Conservation (phyloP, 2,797 vertebrate species). For the Arctocebus calabarensis region DNA sequence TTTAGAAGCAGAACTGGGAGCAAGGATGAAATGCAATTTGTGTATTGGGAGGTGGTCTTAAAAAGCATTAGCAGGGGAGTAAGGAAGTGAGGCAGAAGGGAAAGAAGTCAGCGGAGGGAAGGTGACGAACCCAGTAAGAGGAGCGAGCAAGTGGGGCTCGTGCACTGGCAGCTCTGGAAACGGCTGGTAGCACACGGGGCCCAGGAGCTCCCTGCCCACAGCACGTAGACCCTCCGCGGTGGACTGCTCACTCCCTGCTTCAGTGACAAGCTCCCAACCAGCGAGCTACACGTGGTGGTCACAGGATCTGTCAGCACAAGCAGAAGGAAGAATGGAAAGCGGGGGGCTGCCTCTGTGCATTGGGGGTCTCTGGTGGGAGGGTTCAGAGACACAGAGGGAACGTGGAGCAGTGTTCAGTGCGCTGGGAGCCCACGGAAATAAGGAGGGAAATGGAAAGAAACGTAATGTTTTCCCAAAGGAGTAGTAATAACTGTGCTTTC, state of each 20-base stretch:
- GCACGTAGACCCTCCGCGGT: background rate
- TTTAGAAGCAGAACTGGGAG: background rate
- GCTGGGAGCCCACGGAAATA: background rate
- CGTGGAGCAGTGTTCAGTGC: background rate
- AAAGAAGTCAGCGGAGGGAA: background rate
- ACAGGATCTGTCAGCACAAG: background rate
- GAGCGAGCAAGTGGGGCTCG: background rate
- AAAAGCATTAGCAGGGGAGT: background rate
- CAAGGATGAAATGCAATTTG: background rate
- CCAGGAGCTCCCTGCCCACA: background rate
- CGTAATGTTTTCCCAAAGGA: background rate
- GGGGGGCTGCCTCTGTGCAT: rapidly evolving
- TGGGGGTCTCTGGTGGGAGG: background rate
- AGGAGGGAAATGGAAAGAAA: background rate
- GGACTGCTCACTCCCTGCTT: rapidly evolving
- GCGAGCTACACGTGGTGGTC: background rate
- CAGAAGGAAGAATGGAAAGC: background rate
- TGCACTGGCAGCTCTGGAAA: background rate
- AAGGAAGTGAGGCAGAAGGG: background rate
- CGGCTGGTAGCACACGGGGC: background rate
- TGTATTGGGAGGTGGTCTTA: background rate
- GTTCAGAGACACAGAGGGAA: background rate
- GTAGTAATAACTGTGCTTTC: background rate
- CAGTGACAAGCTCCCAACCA: background rate
- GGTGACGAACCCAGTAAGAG: background rate